Percentiles rank a stretch among this genome's conserved stretches.
Evolutionary conservation across 2,113 vertebrate genomes (phyloP).

Genomic region (Rissa tridactyla): DNA sequence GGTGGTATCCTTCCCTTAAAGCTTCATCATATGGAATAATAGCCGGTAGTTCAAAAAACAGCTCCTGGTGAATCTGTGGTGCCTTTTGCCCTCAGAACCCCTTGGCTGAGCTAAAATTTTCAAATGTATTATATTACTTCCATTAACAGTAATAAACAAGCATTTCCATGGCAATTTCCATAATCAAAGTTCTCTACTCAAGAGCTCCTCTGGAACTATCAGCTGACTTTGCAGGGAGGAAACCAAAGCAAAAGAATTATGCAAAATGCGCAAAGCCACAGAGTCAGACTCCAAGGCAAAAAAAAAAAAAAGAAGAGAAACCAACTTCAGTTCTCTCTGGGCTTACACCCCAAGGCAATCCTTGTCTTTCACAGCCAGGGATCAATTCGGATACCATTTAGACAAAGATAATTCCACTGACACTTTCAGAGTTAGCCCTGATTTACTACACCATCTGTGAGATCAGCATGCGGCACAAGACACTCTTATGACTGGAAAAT

Average conservation of each 20-base stretch:
- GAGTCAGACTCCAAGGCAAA: background rate
- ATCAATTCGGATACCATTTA: background rate
- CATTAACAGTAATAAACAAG: slow-evolving; percentile 1
- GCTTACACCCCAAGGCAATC: background rate
- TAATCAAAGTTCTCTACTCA: slow-evolving; percentile 20
- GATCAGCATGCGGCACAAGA: slow-evolving; percentile 25
- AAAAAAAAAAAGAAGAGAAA: too few species aligned
- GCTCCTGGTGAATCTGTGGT: background rate
- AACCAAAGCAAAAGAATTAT: slow-evolving; percentile 52
- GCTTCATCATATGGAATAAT: background rate
- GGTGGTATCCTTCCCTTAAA: background rate
- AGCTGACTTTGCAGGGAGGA: slow-evolving; percentile 15
- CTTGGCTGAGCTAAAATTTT: slow-evolving; percentile 7
- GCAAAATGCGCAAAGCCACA: slow-evolving; percentile 20
- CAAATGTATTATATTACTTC: background rate
- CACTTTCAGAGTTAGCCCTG: slow-evolving; percentile 44
- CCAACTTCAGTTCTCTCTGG: background rate
- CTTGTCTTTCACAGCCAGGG: slow-evolving; percentile 27
- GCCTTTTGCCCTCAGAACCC: background rate
- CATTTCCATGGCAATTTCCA: slow-evolving; percentile 30
- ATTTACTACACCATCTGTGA: slow-evolving; percentile 54
- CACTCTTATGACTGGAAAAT: slow-evolving; percentile 45
- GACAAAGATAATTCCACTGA: slow-evolving; percentile 19
- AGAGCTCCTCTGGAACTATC: background rate
- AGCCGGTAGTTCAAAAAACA: background rate